Evolutionary conservation across 2,888 invertebrate genomes (phyloP), one percentile per base, ranked within the genome.

Genomic region (Apodemia zela): DNA sequence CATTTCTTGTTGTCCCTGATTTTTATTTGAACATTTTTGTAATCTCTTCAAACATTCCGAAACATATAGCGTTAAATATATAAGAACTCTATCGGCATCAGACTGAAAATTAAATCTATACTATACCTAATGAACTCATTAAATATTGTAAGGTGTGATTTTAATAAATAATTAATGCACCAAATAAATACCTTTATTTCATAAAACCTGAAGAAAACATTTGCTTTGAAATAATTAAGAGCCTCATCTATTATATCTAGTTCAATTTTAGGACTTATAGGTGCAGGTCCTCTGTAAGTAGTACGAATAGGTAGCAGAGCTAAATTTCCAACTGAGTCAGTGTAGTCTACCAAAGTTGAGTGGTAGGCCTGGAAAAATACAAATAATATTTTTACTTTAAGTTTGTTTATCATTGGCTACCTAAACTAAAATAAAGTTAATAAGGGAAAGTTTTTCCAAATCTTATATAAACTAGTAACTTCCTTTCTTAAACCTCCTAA

Each of bases 151-250:
- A 10, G 6, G 33, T 10, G 33, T 33, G 2, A 33, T 33, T 33
- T 8, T 33, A 33, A 33, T 33, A 33, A 33, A 7, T 33, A 33
- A 33, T 33, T n/a, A 42, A 13, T 15, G 15, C 42, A 42, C 15
- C 5, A 7, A 45, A n/a, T 45, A 47, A 47, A 47, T 87, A 97
- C 98, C 94, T 99, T 99, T 67, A 99, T 98, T 93, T 99, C 99
- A 86, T 99, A 99, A 45, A 98, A 99, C 72, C 99, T 95, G 85
- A 99, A 99, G 89, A 99, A 99, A 0, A 99, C 98, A 91, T 99
- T 99, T 0, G 99, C 99, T 92, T 98, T 99, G 87, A 99, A 99
- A 85, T 95, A 99, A 79, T 96, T 97, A 45, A 99, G 93, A 62
- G 99, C 97, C 93, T 99, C 99, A 86, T 99, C 99, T 72, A 99